These are phyloP conservation scores for Drosophila colorata DNA, from an alignment of 2,888 invertebrate genomes.

Conservation along the genomic window DNA sequence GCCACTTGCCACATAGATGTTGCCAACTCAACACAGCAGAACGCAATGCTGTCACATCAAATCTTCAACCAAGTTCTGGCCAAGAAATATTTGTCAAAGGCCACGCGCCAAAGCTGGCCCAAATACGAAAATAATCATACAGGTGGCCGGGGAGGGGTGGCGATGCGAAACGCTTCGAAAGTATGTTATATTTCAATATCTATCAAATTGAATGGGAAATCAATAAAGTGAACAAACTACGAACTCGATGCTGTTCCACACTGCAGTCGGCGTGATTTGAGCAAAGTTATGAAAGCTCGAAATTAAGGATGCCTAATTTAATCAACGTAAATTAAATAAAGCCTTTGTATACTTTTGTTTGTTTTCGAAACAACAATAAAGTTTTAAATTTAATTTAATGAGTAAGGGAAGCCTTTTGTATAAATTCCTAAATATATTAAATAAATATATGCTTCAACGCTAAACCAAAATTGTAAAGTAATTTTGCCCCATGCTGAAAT, in stretches of 20 bases:
- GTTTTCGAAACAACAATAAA: background rate
- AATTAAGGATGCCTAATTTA: background rate
- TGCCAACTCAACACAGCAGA: constrained; percentile 5
- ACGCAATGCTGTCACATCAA: constrained; percentile 4
- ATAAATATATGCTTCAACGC: too few species aligned
- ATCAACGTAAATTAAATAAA: background rate
- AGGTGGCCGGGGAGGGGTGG: background rate
- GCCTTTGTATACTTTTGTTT: background rate
- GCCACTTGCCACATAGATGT: constrained; percentile 22
- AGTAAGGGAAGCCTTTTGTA: too few species aligned
- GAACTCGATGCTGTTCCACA: too few species aligned
- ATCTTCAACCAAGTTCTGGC: background rate
- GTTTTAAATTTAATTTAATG: background rate
- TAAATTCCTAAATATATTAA: too few species aligned
- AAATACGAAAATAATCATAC: background rate
- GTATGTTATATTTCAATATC: background rate
- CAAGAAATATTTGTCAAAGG: constrained; percentile 4
- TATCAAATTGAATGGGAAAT: constrained; percentile 9
- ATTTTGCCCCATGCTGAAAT: background rate
- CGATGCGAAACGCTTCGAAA: background rate
- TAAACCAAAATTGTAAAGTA: background rate
- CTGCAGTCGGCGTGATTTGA: too few species aligned
- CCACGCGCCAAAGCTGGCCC: background rate
- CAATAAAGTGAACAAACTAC: background rate
- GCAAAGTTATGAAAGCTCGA: background rate